Percentiles rank a stretch among this genome's conserved stretches.
Evolutionary conservation across 2,888 invertebrate genomes (phyloP).

Genomic region (Sycophila texana): DNA sequence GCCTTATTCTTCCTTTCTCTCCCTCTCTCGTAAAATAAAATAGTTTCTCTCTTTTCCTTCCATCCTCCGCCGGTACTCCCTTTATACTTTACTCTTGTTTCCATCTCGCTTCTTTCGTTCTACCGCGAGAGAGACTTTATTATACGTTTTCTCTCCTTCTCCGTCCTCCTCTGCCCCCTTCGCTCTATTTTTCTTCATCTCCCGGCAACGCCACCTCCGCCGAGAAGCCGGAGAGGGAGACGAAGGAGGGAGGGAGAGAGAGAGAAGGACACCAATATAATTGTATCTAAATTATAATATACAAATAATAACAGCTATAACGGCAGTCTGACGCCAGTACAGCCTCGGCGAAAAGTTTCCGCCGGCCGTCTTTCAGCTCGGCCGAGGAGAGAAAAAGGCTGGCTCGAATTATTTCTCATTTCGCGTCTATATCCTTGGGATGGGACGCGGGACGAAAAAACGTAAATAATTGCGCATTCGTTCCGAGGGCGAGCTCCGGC

Average conservation of each 20-base stretch:
- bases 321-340: conserved; percentile 75
- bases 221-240: neutral
- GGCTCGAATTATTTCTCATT: conserved; percentile 45
- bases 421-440: neutral
- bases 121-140: conserved; percentile 66
- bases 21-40: conserved; percentile 48
- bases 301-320: conserved; percentile 75
- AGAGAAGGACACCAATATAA: conserved; percentile 72
- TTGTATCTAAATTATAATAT: conserved; percentile 76
- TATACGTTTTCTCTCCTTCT: conserved; percentile 66
- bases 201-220: conserved; percentile 1
- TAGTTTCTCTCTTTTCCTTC: conserved; percentile 55
- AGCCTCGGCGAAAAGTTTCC: conserved; percentile 66
- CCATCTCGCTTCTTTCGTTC: conserved; percentile 60
- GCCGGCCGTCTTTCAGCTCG: neutral
- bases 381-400: conserved; percentile 15
- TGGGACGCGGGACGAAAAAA: neutral
- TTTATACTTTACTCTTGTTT: conserved; percentile 47
- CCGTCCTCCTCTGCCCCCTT: conserved; percentile 28
- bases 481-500: conserved; percentile 2
- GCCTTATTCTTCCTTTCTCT: conserved; percentile 42
- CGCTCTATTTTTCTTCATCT: conserved; percentile 52
- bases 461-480: conserved; percentile 50
- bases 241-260: conserved; percentile 23
- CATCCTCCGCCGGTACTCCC: conserved; percentile 34